Percentiles rank a stretch among this genome's conserved stretches.
These are phyloP conservation scores for Eucriotettix oculatus DNA, from an alignment of 2,888 invertebrate species.

Conservation along the genomic window DNA sequence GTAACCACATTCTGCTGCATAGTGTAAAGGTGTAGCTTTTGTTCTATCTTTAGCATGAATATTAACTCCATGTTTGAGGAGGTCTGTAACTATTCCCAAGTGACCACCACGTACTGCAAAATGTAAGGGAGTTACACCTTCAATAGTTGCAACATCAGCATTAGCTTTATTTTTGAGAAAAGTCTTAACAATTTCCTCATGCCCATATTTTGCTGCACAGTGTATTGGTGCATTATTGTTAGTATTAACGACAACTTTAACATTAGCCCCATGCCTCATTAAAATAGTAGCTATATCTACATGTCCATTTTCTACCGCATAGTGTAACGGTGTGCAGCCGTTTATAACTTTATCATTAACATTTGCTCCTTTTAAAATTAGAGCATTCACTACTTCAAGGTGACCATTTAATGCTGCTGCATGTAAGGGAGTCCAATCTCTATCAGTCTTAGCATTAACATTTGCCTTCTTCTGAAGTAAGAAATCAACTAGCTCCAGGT, in stretches of 20 bases:
- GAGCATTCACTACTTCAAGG: not conserved
- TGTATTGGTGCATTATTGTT: not conserved
- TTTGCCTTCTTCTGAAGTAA: not conserved
- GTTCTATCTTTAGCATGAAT: too few relatives aligned
- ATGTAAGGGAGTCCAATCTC: not conserved
- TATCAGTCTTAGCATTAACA: not conserved
- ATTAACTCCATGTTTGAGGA: too few relatives aligned
- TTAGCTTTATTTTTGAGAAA: not conserved
- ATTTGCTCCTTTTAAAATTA: not conserved
- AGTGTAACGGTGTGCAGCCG: not conserved
- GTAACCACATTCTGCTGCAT: too few relatives aligned
- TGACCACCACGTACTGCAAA: too few relatives aligned
- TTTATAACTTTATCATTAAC: not conserved
- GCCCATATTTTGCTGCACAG: not conserved
- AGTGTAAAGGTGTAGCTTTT: too few relatives aligned
- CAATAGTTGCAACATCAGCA: not conserved
- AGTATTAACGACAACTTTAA: not conserved
- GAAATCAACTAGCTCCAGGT: not conserved
- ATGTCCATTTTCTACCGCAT: not conserved
- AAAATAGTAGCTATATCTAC: not conserved
- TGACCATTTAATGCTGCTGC: not conserved
- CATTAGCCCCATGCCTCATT: not conserved
- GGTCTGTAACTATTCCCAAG: too few relatives aligned
- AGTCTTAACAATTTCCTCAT: not conserved
- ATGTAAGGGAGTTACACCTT: not conserved